phyloP scores from a whole-genome alignment of 2,888 invertebrate species.

The Lasioglossum oenotherae region DNA sequence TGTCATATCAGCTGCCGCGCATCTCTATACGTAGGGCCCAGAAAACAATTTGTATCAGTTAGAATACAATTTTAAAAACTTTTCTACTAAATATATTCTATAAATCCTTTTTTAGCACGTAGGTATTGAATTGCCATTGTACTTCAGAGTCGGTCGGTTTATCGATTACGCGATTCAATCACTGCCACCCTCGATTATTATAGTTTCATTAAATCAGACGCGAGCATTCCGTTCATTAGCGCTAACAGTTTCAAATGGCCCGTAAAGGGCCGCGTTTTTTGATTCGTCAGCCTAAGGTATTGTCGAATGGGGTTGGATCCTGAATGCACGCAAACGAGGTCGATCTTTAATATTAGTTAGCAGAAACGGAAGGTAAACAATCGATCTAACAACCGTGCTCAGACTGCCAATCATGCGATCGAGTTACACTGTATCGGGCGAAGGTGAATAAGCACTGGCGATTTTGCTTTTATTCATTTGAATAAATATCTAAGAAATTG shows the following conservation, averaged over 20 bases:
- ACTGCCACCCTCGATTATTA: constrained; percentile 17
- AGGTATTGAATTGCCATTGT: neutral
- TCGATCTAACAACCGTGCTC: constrained; percentile 62
- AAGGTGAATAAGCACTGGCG: constrained; percentile 34
- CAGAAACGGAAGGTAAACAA: constrained; percentile 62
- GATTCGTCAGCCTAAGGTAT: constrained; percentile 48
- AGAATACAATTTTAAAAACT: too few relatives aligned
- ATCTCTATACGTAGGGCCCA: neutral
- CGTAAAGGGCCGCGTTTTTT: constrained; percentile 25
- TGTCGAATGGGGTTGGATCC: constrained; percentile 31
- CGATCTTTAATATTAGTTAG: constrained; percentile 69
- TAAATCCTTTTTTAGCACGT: too few relatives aligned
- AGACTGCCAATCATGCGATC: constrained; percentile 40
- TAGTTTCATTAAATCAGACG: constrained; percentile 19
- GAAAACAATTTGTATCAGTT: neutral
- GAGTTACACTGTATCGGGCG: constrained; percentile 36
- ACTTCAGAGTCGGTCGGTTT: too few relatives aligned
- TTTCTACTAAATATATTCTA: too few relatives aligned
- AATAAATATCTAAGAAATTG: neutral
- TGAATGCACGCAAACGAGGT: constrained; percentile 66
- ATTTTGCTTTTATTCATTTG: constrained; percentile 28
- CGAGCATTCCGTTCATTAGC: constrained; percentile 29
- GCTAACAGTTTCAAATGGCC: constrained; percentile 50
- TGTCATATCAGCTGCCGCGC: neutral
- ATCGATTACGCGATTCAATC: constrained; percentile 20